phyloP scores from a whole-genome alignment of 2,797 vertebrate genomes.

The Zenarchopterus dispar region DNA sequence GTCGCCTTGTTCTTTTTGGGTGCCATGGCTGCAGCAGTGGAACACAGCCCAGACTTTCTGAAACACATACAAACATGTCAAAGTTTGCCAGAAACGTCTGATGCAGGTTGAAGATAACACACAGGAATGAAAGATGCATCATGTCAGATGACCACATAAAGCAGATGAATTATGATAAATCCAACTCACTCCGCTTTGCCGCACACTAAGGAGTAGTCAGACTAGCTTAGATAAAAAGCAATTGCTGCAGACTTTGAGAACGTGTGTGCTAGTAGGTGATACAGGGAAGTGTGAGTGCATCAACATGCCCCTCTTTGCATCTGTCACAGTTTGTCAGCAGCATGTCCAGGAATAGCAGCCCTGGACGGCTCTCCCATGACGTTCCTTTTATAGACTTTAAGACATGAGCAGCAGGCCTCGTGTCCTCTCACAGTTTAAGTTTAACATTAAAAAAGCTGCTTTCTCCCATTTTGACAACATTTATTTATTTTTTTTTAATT shows the following conservation, averaged over 20 bases:
- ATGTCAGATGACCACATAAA: not conserved
- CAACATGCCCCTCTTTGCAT: constrained; percentile 88
- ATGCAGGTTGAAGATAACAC: not conserved
- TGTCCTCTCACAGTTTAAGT: constrained; percentile 50
- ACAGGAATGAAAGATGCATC: not conserved
- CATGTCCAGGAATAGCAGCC: constrained; percentile 92
- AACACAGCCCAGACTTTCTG: constrained; percentile 87
- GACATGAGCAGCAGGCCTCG: constrained; percentile 63
- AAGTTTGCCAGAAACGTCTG: not conserved
- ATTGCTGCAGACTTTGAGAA: constrained; percentile 36
- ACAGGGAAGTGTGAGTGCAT: constrained; percentile 57
- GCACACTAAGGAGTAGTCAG: not conserved
- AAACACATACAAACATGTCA: constrained; percentile 43
- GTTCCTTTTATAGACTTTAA: constrained; percentile 93
- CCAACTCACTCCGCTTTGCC: not conserved
- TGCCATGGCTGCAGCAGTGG: constrained; percentile 91
- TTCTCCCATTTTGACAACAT: not conserved
- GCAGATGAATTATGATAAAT: not conserved
- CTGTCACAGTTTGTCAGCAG: constrained; percentile 93
- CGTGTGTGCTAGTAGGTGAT: constrained; percentile 51
- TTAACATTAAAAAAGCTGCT: constrained; percentile 16
- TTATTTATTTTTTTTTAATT: not conserved
- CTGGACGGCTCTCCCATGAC: constrained; percentile 71
- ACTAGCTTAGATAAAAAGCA: constrained; percentile 14
- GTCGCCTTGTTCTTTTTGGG: constrained; percentile 96